Evolutionary conservation across 2,113 vertebrate species (phyloP), one percentile per base, ranked within the genome.

Genomic region (Caranx melampygus): DNA sequence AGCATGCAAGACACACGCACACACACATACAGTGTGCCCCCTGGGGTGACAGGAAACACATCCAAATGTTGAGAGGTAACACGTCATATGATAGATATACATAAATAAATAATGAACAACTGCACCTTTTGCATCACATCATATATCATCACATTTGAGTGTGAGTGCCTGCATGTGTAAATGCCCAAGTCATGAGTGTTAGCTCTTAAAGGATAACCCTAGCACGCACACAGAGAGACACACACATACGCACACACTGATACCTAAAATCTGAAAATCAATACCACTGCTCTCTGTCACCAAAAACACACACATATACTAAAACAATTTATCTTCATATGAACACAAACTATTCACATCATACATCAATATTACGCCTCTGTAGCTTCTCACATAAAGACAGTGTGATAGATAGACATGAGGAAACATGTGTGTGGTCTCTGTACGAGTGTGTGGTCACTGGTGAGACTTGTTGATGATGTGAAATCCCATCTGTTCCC

Each of bases 401-500:
- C 37, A 3, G 40, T 21, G 42, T 70, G 64, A 78, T 16, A 15
- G 59, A 78, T 35, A 40, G 47, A 75, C 42, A 52, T 4, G 0
- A 8, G 13, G 73, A 61, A 44, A 49, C 15, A 11, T 69, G 75
- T 35, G 78, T 75, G 78, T 49, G 59, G 58, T 82, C 55, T 63
- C 61, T 52, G 14, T 34, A 18, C 35, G 67, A 61, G 74, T 76
- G 72, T 68, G 62, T 75, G 75, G 80, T 74, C 72, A 76, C 16
- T 16, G 7, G 45, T 79, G 59, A 59, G 55, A 75, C 67, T 71
- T 49, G 61, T 45, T 73, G 54, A 55, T 51, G 42, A 71, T 82
- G 64, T 75, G 49, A 75, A 71, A 76, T 72, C 73, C 74, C 77
- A 79, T 84, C 60, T 85, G 65, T 59, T 72, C 61, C 37, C 68